Evolutionary conservation across 2,113 vertebrate species (phyloP), one percentile per base, ranked within the genome.

Genomic region (Megaleporinus macrocephalus): DNA sequence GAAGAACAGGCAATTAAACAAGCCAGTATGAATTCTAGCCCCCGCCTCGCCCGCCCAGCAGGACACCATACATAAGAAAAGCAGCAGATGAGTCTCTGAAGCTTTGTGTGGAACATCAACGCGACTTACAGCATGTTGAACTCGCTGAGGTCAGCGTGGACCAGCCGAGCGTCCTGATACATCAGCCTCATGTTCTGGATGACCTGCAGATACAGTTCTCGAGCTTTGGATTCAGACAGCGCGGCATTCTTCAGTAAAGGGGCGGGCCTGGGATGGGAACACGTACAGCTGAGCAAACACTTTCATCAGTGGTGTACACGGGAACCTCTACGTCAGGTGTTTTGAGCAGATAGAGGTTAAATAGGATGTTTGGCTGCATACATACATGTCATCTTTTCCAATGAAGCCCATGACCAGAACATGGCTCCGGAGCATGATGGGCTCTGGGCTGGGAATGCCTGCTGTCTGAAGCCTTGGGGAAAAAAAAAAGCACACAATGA

Each of bases 111-210:
- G 7, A 36, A 36, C 41, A 13, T 7, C 49, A 44, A 44, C 41
- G 9, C 6, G 15, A 91, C 94, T 93, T 85, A 99, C 98, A 99
- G 91, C 91, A 99, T 96, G 86, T 99, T 99, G 92, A 98, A 99
- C 93, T 99, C 98, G 88, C 98, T 99, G 89, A 99, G 97, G 92
- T 99, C 98, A 0, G 98, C 97, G 0, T 99, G 98, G 80, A 99
- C 97, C 1, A 99, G 95, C 7, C 94, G 94, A 20, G 98, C 98
- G 0, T 96, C 95, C 86, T 97, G 97, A 78, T 97, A 99, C 96
- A 99, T 98, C 81, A 88, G 94, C 82, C 98, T 95, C 97, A 99
- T 97, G 89, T 96, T 94, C 76, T 98, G 95, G 4, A 99, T 94
- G 76, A 99, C 91, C 84, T 98, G 96, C 24, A 98, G 90, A 85